phyloP scores from a whole-genome alignment of 2,113 vertebrate species.

The Eolophus roseicapilla region DNA sequence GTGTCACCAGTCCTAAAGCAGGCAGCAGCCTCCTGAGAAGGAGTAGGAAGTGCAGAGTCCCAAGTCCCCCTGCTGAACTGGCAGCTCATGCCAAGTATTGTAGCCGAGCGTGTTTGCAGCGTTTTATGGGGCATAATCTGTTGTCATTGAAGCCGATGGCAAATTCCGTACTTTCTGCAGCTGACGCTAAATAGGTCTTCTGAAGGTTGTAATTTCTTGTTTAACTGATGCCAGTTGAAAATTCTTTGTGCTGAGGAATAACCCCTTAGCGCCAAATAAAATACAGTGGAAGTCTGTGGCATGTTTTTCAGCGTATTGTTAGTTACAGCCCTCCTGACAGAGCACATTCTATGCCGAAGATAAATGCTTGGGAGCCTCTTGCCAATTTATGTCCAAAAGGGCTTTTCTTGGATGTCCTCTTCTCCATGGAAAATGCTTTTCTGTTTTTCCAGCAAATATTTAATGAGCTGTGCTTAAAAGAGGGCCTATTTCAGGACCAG shows the following conservation, averaged over 20 bases:
- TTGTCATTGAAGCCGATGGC: constrained; percentile 64
- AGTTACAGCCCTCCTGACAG: constrained; percentile 75
- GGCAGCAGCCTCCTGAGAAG: neutral
- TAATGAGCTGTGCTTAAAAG: constrained; percentile 59
- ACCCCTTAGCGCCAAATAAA: constrained; percentile 75
- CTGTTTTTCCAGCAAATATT: constrained; percentile 70
- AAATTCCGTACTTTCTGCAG: constrained; percentile 71
- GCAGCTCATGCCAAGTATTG: neutral
- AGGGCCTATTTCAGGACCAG: constrained; percentile 41
- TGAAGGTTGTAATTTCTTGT: constrained; percentile 76
- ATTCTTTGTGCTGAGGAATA: constrained; percentile 76
- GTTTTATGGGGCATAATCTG: constrained; percentile 53
- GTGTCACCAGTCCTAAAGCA: neutral
- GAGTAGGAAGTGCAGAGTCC: neutral
- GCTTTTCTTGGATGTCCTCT: constrained; percentile 72
- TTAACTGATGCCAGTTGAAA: constrained; percentile 74
- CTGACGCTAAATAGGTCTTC: constrained; percentile 73
- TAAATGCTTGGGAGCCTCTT: constrained; percentile 65
- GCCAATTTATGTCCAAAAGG: constrained; percentile 70
- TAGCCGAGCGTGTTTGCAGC: neutral
- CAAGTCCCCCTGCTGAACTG: neutral
- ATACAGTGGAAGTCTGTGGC: constrained; percentile 75
- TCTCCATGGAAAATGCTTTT: constrained; percentile 71
- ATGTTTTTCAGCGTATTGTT: constrained; percentile 75
- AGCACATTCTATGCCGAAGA: constrained; percentile 75